Percentiles rank a stretch among this genome's conserved stretches.
phyloP scores from a whole-genome alignment of 2,888 invertebrate genomes.

The Cosmorhoe ocellata region DNA sequence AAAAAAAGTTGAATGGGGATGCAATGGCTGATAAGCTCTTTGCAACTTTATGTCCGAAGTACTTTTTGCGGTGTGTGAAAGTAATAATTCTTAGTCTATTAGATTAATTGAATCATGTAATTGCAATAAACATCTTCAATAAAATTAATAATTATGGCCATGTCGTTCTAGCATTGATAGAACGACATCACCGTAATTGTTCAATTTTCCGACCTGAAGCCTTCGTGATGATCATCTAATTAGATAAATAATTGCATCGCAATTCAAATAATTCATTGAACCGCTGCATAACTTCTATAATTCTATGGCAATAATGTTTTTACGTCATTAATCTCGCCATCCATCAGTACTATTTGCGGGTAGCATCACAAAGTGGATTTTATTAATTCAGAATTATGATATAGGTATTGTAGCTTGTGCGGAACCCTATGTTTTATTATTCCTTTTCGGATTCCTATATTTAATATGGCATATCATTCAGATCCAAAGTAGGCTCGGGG shows the following conservation, averaged over 20 bases:
- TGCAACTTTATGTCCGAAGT: too few relatives aligned
- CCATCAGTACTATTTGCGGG: neutral
- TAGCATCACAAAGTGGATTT: too few relatives aligned
- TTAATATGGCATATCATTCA: constrained; percentile 30
- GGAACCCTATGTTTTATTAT: neutral
- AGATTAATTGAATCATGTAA: too few relatives aligned
- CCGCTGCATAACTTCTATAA: neutral
- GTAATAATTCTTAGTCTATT: too few relatives aligned
- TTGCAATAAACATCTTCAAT: too few relatives aligned
- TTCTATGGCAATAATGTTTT: neutral
- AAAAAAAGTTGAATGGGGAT: too few relatives aligned
- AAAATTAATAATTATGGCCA: too few relatives aligned
- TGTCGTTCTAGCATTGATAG: too few relatives aligned
- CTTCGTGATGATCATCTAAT: constrained; percentile 2
- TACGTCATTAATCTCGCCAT: neutral
- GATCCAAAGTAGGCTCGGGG: constrained; percentile 37
- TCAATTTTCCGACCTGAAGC: constrained; percentile 7
- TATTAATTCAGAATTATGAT: too few relatives aligned
- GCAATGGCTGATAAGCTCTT: too few relatives aligned
- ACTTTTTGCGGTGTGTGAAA: too few relatives aligned
- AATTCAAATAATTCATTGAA: constrained; percentile 8
- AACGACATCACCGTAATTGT: neutral
- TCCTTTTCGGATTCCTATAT: neutral
- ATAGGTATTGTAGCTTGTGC: too few relatives aligned
- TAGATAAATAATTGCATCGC: constrained; percentile 3